phyloP scores from a whole-genome alignment of 2,113 vertebrate genomes.

The Perca flavescens region DNA sequence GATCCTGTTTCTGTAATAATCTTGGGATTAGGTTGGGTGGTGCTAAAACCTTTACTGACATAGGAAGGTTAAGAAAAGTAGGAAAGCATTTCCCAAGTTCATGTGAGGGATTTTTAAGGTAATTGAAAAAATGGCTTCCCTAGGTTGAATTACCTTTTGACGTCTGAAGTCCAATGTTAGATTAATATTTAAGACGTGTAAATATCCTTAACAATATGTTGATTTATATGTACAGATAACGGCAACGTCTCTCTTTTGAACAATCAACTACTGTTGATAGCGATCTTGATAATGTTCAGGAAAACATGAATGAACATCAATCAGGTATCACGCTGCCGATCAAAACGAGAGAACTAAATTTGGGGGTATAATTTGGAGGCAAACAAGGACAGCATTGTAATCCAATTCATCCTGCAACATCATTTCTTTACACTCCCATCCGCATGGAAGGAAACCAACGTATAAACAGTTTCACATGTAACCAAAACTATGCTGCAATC shows the following conservation, averaged over 20 bases:
- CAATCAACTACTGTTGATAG: background rate
- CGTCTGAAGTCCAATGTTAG: background rate
- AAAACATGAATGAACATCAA: background rate
- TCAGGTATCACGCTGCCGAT: background rate
- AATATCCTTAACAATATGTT: background rate
- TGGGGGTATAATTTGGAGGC: background rate
- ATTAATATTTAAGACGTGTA: background rate
- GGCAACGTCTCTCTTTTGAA: background rate
- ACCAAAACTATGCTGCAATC: conserved; percentile 41
- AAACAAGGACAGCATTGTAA: background rate
- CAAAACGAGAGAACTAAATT: background rate
- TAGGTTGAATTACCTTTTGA: background rate
- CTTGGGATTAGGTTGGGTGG: conserved; percentile 21
- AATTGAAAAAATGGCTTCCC: background rate
- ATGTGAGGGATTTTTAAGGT: background rate
- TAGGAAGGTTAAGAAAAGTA: conserved; percentile 16
- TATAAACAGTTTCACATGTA: conserved; percentile 34
- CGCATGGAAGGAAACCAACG: conserved; percentile 6
- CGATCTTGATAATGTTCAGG: background rate
- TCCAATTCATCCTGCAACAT: background rate
- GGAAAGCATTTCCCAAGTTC: background rate
- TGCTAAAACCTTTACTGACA: background rate
- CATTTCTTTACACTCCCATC: conserved; percentile 17
- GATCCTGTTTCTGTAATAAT: conserved; percentile 39
- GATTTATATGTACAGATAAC: background rate